Evolutionary conservation across 2,797 vertebrate genomes (phyloP), one percentile per base, ranked within the genome.

Genomic region (Spondyliosoma cantharus): DNA sequence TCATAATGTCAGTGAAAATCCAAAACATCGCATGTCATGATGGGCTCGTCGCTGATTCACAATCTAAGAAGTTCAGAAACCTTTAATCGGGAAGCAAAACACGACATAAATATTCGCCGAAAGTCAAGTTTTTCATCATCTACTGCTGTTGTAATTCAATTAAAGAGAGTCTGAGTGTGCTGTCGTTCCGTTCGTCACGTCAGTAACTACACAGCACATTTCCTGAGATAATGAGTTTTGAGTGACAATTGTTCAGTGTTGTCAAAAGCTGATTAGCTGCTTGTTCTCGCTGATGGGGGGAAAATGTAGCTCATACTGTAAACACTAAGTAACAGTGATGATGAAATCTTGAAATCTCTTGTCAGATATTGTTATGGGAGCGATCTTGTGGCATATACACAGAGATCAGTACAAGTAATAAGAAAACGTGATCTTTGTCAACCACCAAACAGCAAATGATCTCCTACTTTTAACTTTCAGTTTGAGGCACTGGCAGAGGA

Each of bases 171-270:
- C 29, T 61, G 52, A 59, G 49, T 14, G 43, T 15, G 19, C 45
- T 52, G 65, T 48, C 46, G 22, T 46, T 37, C 6, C 0, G 19
- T 32, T 70, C 27, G 1, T 57, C 56, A 5, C 45, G 20, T 76
- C 65, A 50, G 8, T 32, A 50, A 49, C 19, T 49, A 17, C 17
- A 25, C 29, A 7, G 24, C n/a, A 78, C 15, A 48, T 52, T 45
- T 68, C 24, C 29, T 49, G 27, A 45, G 25, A 71, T 73, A 68
- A 78, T 74, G 52, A 29, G 19, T 66, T 74, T 46, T 71, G 65
- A 84, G 53, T 82, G 79, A 71, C 64, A 52, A n/a, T 43, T 50
- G 43, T 50, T 70, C 45, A 49, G 54, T 69, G 56, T 48, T 46
- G 50, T 27, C 45, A 63, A 13, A 54, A 56, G 49, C 45, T 50